Percentiles rank a stretch among this genome's conserved stretches.
These are phyloP conservation scores for Micrastur ruficollis DNA, from an alignment of 2,797 vertebrate species.

Conservation along the genomic window DNA sequence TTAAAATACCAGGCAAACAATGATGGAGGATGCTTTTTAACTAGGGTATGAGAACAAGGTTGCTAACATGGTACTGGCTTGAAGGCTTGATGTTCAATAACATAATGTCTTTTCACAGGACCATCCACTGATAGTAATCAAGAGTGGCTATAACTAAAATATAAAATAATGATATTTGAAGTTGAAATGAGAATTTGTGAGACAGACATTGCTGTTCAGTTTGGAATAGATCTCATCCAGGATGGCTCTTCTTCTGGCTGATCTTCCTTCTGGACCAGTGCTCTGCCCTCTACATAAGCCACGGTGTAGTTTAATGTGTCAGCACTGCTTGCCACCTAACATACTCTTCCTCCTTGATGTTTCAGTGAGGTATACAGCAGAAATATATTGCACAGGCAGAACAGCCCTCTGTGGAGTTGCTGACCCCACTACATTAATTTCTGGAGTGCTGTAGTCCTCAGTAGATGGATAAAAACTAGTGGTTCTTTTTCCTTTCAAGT, in stretches of 20 bases:
- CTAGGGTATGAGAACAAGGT: not conserved
- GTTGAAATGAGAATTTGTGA: not conserved
- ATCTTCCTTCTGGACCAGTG: not conserved
- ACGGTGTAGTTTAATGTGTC: not conserved
- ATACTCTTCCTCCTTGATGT: not conserved
- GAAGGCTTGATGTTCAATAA: not conserved
- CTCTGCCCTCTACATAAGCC: not conserved
- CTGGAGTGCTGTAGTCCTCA: not conserved
- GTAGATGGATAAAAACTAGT: not conserved
- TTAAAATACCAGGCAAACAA: not conserved
- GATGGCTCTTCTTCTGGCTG: not conserved
- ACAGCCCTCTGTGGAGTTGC: not conserved
- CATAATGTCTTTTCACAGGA: not conserved
- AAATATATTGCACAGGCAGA: not conserved
- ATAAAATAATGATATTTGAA: not conserved
- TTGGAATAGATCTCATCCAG: not conserved
- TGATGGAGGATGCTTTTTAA: not conserved
- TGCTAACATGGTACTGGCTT: not conserved
- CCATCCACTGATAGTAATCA: not conserved
- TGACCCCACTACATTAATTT: not conserved
- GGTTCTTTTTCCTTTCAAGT: not conserved
- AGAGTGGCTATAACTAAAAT: not conserved
- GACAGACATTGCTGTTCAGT: not conserved
- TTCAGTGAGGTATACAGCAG: not conserved
- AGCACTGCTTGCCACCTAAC: not conserved